These are phyloP conservation scores for Tretioscincus oriximinensis DNA, from an alignment of 2,113 vertebrate species.

Conservation along the genomic window DNA sequence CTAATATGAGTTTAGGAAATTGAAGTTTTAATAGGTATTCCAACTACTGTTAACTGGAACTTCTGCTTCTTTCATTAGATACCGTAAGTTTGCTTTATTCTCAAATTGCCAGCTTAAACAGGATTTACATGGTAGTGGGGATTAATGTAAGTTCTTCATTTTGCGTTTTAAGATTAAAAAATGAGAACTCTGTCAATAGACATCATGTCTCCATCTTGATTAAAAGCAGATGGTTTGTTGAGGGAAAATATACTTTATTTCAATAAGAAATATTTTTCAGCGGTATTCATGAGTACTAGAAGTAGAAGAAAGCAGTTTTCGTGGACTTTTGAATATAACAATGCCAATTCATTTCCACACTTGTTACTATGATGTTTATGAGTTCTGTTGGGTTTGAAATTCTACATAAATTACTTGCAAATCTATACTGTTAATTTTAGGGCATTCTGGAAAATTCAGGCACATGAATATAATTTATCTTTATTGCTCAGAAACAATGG, in stretches of 20 bases:
- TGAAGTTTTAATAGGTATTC: slow-evolving; percentile 62
- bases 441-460: background rate
- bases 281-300: background rate
- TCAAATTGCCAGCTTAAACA: slow-evolving; percentile 56
- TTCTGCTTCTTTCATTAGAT: slow-evolving; percentile 61
- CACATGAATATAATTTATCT: too few species aligned
- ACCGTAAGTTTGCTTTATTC: slow-evolving; percentile 60
- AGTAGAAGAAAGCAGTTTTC: background rate
- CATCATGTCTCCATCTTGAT: background rate
- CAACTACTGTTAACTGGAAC: slow-evolving; percentile 70
- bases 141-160: background rate
- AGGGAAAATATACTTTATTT: background rate
- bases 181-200: background rate
- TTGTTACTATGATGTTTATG: background rate
- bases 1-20: slow-evolving; percentile 63
- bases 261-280: background rate
- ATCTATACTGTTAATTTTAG: background rate
- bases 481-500: too few species aligned
- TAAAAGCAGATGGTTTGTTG: too few species aligned
- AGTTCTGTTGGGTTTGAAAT: background rate
- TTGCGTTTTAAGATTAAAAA: accelerated
- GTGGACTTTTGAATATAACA: background rate
- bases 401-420: background rate
- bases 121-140: slow-evolving; percentile 20
- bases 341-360: background rate